Evolutionary conservation across 1,140 invertebrate species (phyloP).

Genomic region (Zaprionus kolodkinae): DNA sequence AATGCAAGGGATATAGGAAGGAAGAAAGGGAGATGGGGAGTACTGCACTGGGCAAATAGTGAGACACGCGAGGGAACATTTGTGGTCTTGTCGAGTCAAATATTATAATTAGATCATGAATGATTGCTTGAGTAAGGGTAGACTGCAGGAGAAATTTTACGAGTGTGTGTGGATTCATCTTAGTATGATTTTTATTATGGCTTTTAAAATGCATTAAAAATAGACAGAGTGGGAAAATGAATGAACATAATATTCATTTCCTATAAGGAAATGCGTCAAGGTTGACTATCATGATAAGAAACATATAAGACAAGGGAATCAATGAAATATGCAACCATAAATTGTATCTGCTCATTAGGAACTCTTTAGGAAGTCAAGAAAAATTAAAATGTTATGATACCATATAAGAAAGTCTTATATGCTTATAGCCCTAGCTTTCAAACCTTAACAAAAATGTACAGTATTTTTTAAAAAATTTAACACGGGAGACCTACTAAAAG

Average conservation of each 20-base stretch:
- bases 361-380: too few relatives aligned
- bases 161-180: neutral
- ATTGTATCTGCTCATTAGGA: too few relatives aligned
- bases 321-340: too few relatives aligned
- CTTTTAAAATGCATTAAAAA: neutral
- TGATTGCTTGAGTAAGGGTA: neutral
- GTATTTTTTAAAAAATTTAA: conserved; percentile 4
- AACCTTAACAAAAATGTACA: neutral
- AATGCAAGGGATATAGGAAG: conserved; percentile 2
- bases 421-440: neutral
- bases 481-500: neutral
- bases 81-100: neutral
- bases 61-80: neutral
- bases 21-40: neutral
- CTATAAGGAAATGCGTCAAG: too few relatives aligned
- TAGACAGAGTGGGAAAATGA: neutral
- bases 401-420: too few relatives aligned
- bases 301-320: too few relatives aligned
- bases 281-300: too few relatives aligned
- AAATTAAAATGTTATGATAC: too few relatives aligned
- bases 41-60: conserved; percentile 14
- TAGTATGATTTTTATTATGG: neutral
- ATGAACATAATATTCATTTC: too few relatives aligned
- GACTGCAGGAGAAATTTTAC: neutral
- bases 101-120: conserved; percentile 28